These are phyloP conservation scores for Ornithoptera alexandrae DNA, from an alignment of 2,888 invertebrate species.

Conservation along the genomic window DNA sequence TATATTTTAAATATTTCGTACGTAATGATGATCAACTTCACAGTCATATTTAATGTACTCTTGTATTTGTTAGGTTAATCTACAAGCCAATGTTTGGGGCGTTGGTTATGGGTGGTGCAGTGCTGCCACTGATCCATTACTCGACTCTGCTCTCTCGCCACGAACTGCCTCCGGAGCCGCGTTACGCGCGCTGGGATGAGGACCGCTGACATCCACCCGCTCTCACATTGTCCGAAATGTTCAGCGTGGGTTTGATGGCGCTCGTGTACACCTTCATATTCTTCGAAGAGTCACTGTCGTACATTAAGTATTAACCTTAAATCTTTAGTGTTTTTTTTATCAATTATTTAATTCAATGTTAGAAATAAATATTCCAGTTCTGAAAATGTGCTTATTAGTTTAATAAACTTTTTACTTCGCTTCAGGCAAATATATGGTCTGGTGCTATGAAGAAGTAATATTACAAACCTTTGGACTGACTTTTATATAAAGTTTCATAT, in stretches of 20 bases:
- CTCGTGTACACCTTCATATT: slow-evolving; percentile 31
- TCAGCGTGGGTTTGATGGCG: slow-evolving; percentile 30
- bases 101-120: slow-evolving; percentile 53
- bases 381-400: too few species aligned
- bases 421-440: too few species aligned
- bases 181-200: slow-evolving; percentile 42
- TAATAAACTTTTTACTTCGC: too few species aligned
- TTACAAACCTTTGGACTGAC: too few species aligned
- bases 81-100: slow-evolving; percentile 64
- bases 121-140: slow-evolving; percentile 63
- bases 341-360: too few species aligned
- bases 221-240: slow-evolving; percentile 15
- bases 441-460: too few species aligned
- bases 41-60: not conserved
- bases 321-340: not conserved
- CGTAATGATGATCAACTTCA: not conserved
- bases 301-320: not conserved
- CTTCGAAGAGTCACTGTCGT: slow-evolving; percentile 25
- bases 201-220: slow-evolving; percentile 41
- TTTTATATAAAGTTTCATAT: not conserved
- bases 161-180: slow-evolving; percentile 41
- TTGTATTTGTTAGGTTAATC: slow-evolving; percentile 50
- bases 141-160: slow-evolving; percentile 58
- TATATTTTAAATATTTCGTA: not conserved
- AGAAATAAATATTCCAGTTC: too few species aligned